phyloP scores from a whole-genome alignment of 2,797 vertebrate genomes.

The Pseudomugil gertrudae region DNA sequence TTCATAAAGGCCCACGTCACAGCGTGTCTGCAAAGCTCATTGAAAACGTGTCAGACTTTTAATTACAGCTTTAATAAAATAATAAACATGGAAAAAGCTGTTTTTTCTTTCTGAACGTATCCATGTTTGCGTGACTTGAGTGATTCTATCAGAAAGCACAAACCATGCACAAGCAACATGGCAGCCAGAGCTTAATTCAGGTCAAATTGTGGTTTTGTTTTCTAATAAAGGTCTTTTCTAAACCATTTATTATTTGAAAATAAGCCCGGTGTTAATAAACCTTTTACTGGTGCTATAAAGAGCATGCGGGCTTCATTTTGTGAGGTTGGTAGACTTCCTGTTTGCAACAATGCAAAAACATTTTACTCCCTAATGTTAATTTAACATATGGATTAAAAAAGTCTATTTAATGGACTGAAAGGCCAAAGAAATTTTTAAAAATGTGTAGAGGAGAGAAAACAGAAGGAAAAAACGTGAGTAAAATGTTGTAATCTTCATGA shows the following conservation, averaged over 20 bases:
- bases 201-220: background rate
- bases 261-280: background rate
- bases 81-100: slow-evolving; percentile 16
- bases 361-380: too few relatives aligned
- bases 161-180: too few relatives aligned
- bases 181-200: background rate
- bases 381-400: too few relatives aligned
- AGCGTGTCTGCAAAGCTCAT: slow-evolving; percentile 35
- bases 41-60: slow-evolving; percentile 30
- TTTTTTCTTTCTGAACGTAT: background rate
- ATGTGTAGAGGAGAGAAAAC: too few relatives aligned
- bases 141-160: slow-evolving; percentile 20
- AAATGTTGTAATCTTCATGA: too few relatives aligned
- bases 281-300: too few relatives aligned
- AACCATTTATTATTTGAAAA: background rate
- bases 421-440: too few relatives aligned
- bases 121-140: slow-evolving; percentile 8
- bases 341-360: too few relatives aligned
- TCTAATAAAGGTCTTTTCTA: background rate
- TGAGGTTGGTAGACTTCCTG: too few relatives aligned
- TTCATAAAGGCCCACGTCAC: slow-evolving; percentile 1
- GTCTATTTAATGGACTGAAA: too few relatives aligned
- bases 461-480: too few relatives aligned
- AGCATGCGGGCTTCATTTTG: too few relatives aligned
- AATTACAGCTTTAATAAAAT: slow-evolving; percentile 22